Evolutionary conservation across 2,113 vertebrate species (phyloP).

Genomic region (Sinocyclocheilus maitianheensis): DNA sequence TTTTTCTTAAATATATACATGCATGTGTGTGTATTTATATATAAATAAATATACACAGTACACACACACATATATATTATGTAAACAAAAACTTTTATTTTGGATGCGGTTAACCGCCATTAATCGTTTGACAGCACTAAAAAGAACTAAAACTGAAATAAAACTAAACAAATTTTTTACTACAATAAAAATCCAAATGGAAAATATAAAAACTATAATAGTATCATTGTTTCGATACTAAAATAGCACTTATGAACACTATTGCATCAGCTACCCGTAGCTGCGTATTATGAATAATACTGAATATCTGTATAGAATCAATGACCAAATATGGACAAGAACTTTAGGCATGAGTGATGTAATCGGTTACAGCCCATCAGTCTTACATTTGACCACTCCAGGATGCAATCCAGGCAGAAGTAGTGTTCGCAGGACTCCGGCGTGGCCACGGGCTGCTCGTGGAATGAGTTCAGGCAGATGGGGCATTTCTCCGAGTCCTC

Average conservation of each 20-base stretch:
- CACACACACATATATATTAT: no score
- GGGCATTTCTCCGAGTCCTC: constrained; percentile 91
- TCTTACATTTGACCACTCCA: constrained; percentile 93
- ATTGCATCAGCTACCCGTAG: background rate
- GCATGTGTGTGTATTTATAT: no score
- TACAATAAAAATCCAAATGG: background rate
- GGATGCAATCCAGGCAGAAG: constrained; percentile 96
- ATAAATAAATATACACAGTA: no score
- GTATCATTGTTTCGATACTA: background rate
- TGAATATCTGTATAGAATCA: background rate
- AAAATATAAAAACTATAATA: background rate
- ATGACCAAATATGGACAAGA: background rate
- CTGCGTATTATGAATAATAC: background rate
- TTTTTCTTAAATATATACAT: no score
- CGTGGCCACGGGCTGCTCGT: constrained; percentile 89
- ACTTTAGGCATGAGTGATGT: background rate
- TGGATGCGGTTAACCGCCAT: no score
- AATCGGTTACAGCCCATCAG: background rate
- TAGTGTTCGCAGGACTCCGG: constrained; percentile 93
- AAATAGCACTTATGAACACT: background rate
- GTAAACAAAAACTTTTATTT: no score
- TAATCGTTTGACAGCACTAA: background rate
- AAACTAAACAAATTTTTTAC: background rate
- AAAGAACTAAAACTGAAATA: background rate
- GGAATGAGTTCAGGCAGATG: constrained; percentile 91